Evolutionary conservation across 1,140 invertebrate genomes (phyloP), one percentile per base, ranked within the genome.

Genomic region (Branchinecta lynchi): DNA sequence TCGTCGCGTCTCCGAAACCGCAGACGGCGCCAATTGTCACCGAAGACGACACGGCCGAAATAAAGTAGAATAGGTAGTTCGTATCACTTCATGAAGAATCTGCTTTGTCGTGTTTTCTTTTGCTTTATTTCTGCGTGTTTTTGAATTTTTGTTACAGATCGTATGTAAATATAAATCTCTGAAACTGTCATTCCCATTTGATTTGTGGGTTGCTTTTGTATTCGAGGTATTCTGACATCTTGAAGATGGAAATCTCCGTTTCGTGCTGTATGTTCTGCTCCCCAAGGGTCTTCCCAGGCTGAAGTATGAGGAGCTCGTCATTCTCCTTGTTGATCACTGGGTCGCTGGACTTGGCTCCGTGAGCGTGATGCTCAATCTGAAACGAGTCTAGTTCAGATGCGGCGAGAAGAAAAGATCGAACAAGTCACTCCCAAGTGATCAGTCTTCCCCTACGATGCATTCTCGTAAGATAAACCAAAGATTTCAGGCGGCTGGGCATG

Each of bases 171-270:
- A 32, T 32, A 32, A 32, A 1, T 32, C 32, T 32, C 5, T 32
- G 32, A 32, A 32, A 32, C 32, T 12, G 2, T 60, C 17, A 60
- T 20, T 60, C 51, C 51, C 51, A 60, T 44, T 71, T 71, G 7
- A 71, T 44, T 9, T 69, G 60, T 10, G 71, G 71, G 43, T 69
- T 71, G 8, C 44, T 65, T 71, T 71, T 71, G 65, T 71, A 70
- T 20, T 5, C 65, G 7, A 76, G 67, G 65, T 79, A 79, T 67
- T 78, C 77, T 44, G 73, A 71, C 66, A 73, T 69, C 46, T 74
- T 78, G 72, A 79, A 79, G 72, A 74, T 78, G 20, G 76, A 77
- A n/a, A 79, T 74, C 71, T 78, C 78, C 17, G 78, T 78, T 73
- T 78, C 78, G 71, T 77, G 70, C 66, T 73, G 70, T 7, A 78